phyloP scores from a whole-genome alignment of 2,888 invertebrate species.

The Agrochola litura region DNA sequence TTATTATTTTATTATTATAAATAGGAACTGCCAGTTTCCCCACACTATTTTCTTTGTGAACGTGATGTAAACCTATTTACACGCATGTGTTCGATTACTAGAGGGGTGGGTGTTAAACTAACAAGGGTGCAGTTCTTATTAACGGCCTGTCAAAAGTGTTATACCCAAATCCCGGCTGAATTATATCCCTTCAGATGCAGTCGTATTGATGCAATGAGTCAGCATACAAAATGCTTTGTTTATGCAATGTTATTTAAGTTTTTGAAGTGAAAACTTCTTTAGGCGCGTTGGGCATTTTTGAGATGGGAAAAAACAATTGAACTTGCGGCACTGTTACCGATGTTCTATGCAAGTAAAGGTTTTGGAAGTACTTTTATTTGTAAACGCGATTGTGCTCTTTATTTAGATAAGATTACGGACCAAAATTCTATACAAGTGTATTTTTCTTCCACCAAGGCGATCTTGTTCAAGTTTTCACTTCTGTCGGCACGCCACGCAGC shows the following conservation, averaged over 20 bases:
- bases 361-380: too few relatives aligned
- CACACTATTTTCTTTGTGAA: conserved; percentile 57
- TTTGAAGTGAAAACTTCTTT: not conserved
- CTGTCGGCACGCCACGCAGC: too few relatives aligned
- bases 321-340: too few relatives aligned
- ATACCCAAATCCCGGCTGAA: conserved; percentile 82
- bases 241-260: conserved; percentile 20
- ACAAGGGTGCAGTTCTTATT: conserved; percentile 88
- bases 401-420: too few relatives aligned
- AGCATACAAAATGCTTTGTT: conserved; percentile 44
- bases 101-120: conserved; percentile 85
- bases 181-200: conserved; percentile 77
- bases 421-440: too few relatives aligned
- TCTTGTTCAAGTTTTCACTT: too few relatives aligned
- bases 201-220: conserved; percentile 64
- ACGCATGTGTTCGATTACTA: conserved; percentile 78
- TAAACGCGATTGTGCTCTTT: too few relatives aligned
- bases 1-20: conserved; percentile 45
- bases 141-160: conserved; percentile 85
- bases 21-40: conserved; percentile 49
- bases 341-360: too few relatives aligned
- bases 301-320: too few relatives aligned
- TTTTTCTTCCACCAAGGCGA: too few relatives aligned
- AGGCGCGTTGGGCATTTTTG: too few relatives aligned
- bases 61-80: conserved; percentile 75